These are phyloP conservation scores for Pachymerium ferrugineum DNA, from an alignment of 2,888 invertebrate species.

Conservation along the genomic window DNA sequence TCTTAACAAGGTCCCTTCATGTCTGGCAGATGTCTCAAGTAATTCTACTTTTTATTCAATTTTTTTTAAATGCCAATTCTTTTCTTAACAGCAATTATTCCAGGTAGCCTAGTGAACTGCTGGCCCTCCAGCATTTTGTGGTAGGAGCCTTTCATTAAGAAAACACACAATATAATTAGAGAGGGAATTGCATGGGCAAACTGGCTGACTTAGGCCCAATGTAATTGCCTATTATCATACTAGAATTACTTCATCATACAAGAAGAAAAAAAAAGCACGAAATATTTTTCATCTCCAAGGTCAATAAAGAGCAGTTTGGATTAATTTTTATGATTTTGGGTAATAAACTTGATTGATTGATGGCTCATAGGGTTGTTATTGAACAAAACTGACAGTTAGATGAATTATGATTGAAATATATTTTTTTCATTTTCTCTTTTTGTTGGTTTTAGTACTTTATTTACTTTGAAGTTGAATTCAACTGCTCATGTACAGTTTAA, in stretches of 20 bases:
- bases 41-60: conserved; percentile 12
- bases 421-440: not conserved
- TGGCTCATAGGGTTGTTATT: not conserved
- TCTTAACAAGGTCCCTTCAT: conserved; percentile 15
- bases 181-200: conserved; percentile 25
- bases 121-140: conserved; percentile 19
- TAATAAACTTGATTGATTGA: not conserved
- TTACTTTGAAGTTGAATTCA: no score
- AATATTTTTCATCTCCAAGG: conserved; percentile 10
- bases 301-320: not conserved
- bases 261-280: not conserved
- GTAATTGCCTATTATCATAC: conserved; percentile 27
- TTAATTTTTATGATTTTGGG: conserved; percentile 3
- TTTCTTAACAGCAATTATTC: conserved; percentile 24
- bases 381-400: not conserved
- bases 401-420: no score
- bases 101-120: conserved; percentile 27
- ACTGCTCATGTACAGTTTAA: no score
- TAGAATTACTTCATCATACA: conserved; percentile 11
- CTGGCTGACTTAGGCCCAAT: conserved; percentile 25
- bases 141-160: conserved; percentile 26
- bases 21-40: conserved; percentile 26
- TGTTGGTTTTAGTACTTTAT: no score
- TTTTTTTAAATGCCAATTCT: conserved; percentile 23
- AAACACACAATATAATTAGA: conserved; percentile 27